Conservation (phyloP, 2,797 vertebrate species). For the Parauchenoglanis ngamensis region DNA sequence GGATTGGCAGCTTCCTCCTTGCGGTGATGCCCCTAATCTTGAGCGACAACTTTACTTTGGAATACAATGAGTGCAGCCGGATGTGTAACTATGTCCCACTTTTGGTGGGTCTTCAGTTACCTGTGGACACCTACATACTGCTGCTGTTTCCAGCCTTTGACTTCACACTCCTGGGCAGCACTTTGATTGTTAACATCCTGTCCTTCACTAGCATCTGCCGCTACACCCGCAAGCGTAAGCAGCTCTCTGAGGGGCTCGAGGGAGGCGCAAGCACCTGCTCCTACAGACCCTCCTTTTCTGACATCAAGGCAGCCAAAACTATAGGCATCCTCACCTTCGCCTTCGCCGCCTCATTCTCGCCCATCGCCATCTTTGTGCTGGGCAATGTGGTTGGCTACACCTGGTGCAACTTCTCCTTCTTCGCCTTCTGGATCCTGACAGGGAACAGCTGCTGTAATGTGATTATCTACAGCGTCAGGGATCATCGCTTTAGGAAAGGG, state of each 20-base stretch:
- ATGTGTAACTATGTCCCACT: slow-evolving; percentile 82
- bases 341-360: slow-evolving; percentile 80
- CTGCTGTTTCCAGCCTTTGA: slow-evolving; percentile 82
- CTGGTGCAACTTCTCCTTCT: slow-evolving; percentile 85
- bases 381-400: slow-evolving; percentile 81
- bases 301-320: slow-evolving; percentile 84
- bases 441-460: slow-evolving; percentile 86
- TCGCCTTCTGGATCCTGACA: slow-evolving; percentile 84
- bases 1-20: slow-evolving; percentile 77
- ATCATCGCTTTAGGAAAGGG: slow-evolving; percentile 81
- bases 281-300: slow-evolving; percentile 79
- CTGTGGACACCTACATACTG: slow-evolving; percentile 72
- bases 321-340: slow-evolving; percentile 82
- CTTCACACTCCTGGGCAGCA: slow-evolving; percentile 77
- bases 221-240: slow-evolving; percentile 75
- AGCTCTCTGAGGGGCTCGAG: slow-evolving; percentile 74
- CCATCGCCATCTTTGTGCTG: slow-evolving; percentile 82
- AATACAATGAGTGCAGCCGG: slow-evolving; percentile 83
- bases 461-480: slow-evolving; percentile 81
- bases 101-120: slow-evolving; percentile 57
- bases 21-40: slow-evolving; percentile 76
- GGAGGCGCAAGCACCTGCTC: slow-evolving; percentile 57
- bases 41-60: slow-evolving; percentile 74
- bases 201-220: slow-evolving; percentile 78
- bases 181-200: slow-evolving; percentile 76